phyloP scores from a whole-genome alignment of 2,797 vertebrate genomes.

The Urophycis tenuis region DNA sequence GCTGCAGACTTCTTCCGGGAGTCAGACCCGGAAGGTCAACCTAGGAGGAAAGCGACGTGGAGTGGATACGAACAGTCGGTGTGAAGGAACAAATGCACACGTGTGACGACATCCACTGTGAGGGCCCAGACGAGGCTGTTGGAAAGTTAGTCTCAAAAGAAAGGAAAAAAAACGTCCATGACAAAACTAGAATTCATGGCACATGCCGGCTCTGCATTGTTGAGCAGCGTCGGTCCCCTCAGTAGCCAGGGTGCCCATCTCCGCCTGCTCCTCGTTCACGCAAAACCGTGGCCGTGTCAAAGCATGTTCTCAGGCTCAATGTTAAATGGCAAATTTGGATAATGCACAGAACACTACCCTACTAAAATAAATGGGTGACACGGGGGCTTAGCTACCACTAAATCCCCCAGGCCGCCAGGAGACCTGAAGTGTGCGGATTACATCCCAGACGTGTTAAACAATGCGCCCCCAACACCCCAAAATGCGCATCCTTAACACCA shows the following conservation, averaged over 20 bases:
- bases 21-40: conserved; percentile 72
- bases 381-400: conserved; percentile 68
- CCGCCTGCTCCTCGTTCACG: conserved; percentile 55
- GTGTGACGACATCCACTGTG: conserved; percentile 65
- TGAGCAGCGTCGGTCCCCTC: conserved; percentile 36
- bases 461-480: conserved; percentile 46
- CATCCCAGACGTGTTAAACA: conserved; percentile 72
- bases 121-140: conserved; percentile 65
- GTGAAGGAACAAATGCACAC: conserved; percentile 32
- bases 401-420: conserved; percentile 66
- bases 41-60: conserved; percentile 20
- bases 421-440: conserved; percentile 70
- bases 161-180: conserved; percentile 34
- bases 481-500: conserved; percentile 74
- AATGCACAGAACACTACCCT: conserved; percentile 64
- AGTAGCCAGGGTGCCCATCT: conserved; percentile 55
- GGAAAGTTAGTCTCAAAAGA: conserved; percentile 54
- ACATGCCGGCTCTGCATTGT: conserved; percentile 66
- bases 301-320: conserved; percentile 66
- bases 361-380: conserved; percentile 70
- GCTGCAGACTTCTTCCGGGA: conserved; percentile 70
- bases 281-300: conserved; percentile 60
- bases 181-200: conserved; percentile 62
- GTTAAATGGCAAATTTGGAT: conserved; percentile 73
- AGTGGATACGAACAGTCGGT: conserved; percentile 23